Evolutionary conservation across 1,140 invertebrate genomes (phyloP), one percentile per base, ranked within the genome.

Genomic region (Elysia chlorotica): DNA sequence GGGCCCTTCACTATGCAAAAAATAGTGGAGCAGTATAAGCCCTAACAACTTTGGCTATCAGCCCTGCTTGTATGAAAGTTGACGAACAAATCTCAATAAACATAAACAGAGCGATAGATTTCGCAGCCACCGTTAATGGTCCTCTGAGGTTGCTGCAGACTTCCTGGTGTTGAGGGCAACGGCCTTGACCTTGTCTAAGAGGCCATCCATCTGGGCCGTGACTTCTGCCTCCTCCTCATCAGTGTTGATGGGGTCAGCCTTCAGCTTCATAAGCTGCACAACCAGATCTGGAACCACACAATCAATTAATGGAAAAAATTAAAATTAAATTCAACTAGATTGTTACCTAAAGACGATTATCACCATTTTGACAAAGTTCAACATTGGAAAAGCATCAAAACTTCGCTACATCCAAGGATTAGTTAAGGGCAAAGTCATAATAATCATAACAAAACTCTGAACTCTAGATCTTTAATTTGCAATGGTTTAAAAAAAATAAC

Each of bases 281-380:
- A 93, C 91, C 61, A 91, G 80, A 85, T 91, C 91, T 91, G 77
- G 70, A 87, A 84, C n/a, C n/a, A n/a, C n/a, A n/a, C n/a, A n/a
- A n/a, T n/a, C n/a, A n/a, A n/a, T n/a, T n/a, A n/a, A n/a, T n/a
- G n/a, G n/a, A n/a, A n/a, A n/a, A n/a, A n/a, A n/a, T n/a, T n/a
- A n/a, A n/a, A n/a, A n/a, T n/a, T n/a, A n/a, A n/a, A n/a, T n/a
- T n/a, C n/a, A n/a, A n/a, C n/a, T n/a, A n/a, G n/a, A n/a, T n/a
- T n/a, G n/a, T n/a, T n/a, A n/a, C n/a, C n/a, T n/a, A n/a, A n/a
- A n/a, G n/a, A n/a, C 79, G 84, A 79, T 75, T 81, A 81, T 61
- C 62, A 80, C 65, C 71, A 77, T 63, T 82, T 79, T 69, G 89
- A 82, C 85, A 89, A 88, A 89, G 76, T 19, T 21, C 23, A 76